Conservation (phyloP, 2,797 vertebrate species). For the Hapalemur alaotrensis region DNA sequence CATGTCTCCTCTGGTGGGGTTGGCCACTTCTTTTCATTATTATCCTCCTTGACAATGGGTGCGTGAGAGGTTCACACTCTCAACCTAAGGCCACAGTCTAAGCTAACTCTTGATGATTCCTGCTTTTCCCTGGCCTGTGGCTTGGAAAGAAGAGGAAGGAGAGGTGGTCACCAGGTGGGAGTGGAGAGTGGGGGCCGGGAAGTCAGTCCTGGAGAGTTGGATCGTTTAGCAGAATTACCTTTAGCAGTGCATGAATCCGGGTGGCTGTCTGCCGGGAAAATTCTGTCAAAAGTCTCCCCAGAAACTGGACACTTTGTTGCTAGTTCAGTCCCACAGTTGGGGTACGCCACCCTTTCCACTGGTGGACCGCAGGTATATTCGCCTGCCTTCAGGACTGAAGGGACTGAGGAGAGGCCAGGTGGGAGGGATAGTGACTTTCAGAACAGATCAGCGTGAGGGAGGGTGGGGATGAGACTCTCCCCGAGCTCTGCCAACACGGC, state of each 20-base stretch:
- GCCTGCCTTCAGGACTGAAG: neutral
- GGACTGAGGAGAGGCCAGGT: constrained; percentile 23
- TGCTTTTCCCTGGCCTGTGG: neutral
- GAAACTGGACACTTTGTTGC: constrained; percentile 47
- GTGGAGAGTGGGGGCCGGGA: neutral
- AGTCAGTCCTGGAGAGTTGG: constrained; percentile 40
- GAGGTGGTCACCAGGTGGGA: constrained; percentile 18
- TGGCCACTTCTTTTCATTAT: constrained; percentile 31
- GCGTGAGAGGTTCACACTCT: neutral
- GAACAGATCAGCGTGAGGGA: neutral
- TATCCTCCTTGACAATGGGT: constrained; percentile 16
- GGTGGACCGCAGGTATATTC: neutral
- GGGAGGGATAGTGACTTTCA: neutral
- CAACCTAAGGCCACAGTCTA: neutral
- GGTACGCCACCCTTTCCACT: neutral
- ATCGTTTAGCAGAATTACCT: neutral
- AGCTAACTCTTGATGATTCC: neutral
- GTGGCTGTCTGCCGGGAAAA: rapidly evolving
- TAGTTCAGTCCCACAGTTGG: constrained; percentile 66
- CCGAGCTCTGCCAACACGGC: neutral
- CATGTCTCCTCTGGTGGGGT: constrained; percentile 34
- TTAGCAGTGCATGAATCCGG: constrained; percentile 47
- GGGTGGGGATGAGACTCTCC: neutral
- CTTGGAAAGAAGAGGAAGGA: neutral
- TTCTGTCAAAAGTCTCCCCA: constrained; percentile 50